A percentile compares a stretch with the other conserved stretches of the same genome.
Evolutionary conservation across 2,888 invertebrate species (phyloP).

Genomic region (Aelia acuminata): DNA sequence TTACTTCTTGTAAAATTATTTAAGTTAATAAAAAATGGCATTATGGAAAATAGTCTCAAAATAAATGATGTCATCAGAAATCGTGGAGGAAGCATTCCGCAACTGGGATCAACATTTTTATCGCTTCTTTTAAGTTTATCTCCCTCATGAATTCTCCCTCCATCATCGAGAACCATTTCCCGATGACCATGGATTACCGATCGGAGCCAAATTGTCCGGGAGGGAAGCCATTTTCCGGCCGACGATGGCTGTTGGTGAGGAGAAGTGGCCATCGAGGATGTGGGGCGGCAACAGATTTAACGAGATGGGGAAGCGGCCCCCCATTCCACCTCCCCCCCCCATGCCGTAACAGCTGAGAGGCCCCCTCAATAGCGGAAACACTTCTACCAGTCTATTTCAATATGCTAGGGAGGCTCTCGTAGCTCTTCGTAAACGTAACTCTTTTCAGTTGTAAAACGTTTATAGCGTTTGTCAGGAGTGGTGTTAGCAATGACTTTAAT

Average conservation of each 20-base stretch:
- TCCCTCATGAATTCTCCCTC: neutral
- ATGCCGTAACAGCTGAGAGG: neutral
- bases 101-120: neutral
- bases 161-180: neutral
- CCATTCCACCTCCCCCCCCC: too few species aligned
- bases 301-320: neutral
- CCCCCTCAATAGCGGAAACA: neutral
- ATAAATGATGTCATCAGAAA: neutral
- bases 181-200: constrained; percentile 2
- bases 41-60: too few species aligned
- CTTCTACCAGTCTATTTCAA: neutral
- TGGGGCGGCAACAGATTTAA: constrained; percentile 24
- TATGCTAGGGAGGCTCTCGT: neutral
- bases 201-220: neutral
- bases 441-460: neutral
- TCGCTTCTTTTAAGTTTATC: neutral
- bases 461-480: too few species aligned
- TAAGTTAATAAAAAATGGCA: too few species aligned
- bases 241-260: neutral
- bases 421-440: neutral
- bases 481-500: too few species aligned
- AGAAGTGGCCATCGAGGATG: neutral
- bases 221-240: neutral
- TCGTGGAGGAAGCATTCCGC: neutral
- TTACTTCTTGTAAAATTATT: too few species aligned